A percentile compares a stretch with the other conserved stretches of the same genome.
These are phyloP conservation scores for Drosophila azteca DNA, from an alignment of 1,140 invertebrate genomes.

Conservation along the genomic window DNA sequence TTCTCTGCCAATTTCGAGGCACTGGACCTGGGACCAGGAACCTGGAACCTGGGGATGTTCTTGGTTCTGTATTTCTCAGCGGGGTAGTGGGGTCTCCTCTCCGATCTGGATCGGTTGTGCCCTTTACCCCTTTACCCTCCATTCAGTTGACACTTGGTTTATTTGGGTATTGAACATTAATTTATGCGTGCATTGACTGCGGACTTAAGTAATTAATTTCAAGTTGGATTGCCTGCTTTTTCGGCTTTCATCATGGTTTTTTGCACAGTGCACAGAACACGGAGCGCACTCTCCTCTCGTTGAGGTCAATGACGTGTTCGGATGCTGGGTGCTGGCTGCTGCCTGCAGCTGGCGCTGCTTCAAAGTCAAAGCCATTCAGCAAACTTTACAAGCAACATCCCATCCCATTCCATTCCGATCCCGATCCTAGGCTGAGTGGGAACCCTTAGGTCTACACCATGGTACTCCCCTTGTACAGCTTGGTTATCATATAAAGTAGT, in stretches of 20 bases:
- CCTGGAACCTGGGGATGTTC: conserved; percentile 39
- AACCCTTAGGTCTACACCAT: conserved; percentile 16
- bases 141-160: conserved; percentile 23
- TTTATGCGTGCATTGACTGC: conserved; percentile 71
- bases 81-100: conserved; percentile 14
- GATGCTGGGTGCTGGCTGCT: conserved; percentile 41
- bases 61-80: conserved; percentile 7
- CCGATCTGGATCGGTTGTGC: conserved; percentile 7
- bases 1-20: conserved; percentile 42
- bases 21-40: conserved; percentile 43
- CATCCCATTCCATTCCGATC: conserved; percentile 8
- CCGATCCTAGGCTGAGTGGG: conserved; percentile 2
- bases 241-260: conserved; percentile 4
- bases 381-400: conserved; percentile 53
- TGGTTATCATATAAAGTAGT: conserved; percentile 48
- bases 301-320: conserved; percentile 68
- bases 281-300: conserved; percentile 1
- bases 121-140: not conserved
- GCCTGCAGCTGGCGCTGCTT: conserved; percentile 23
- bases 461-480: conserved; percentile 9
- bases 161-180: conserved; percentile 33
- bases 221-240: conserved; percentile 56
- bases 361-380: conserved; percentile 67
- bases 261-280: not conserved
- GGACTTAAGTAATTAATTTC: conserved; percentile 57